These are phyloP conservation scores for Eleginops maclovinus DNA, from an alignment of 2,113 vertebrate species.

Conservation along the genomic window DNA sequence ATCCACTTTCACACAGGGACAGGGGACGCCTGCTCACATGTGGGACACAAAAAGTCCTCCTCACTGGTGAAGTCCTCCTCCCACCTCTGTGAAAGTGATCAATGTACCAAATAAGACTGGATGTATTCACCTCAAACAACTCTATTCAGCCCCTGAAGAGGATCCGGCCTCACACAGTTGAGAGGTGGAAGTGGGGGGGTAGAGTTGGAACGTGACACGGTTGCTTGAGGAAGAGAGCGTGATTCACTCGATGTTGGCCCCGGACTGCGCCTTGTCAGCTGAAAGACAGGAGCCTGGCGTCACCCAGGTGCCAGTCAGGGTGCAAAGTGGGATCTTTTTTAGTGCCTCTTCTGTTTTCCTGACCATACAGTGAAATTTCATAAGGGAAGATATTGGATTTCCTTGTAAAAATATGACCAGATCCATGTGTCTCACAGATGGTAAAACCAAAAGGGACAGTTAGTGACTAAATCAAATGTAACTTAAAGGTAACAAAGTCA, in stretches of 20 bases:
- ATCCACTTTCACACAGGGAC: constrained; percentile 24
- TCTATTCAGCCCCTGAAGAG: constrained; percentile 4
- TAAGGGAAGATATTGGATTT: constrained; percentile 28
- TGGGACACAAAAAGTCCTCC: constrained; percentile 33
- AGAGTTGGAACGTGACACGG: not conserved
- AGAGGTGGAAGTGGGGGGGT: not conserved
- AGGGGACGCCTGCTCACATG: constrained; percentile 4
- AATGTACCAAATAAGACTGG: constrained; percentile 73
- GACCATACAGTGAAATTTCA: constrained; percentile 28
- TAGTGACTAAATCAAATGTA: too few relatives aligned
- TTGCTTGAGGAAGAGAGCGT: constrained; percentile 32
- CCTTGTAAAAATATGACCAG: constrained; percentile 7
- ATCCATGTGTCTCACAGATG: constrained; percentile 10
- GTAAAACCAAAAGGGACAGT: not conserved
- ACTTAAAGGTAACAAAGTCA: too few relatives aligned
- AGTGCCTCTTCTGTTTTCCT: constrained; percentile 51
- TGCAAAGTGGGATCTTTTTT: constrained; percentile 27
- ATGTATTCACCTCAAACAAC: constrained; percentile 57
- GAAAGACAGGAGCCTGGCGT: constrained; percentile 14
- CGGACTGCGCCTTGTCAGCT: constrained; percentile 26
- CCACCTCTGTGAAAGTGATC: constrained; percentile 46
- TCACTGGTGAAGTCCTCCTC: not conserved
- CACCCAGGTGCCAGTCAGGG: constrained; percentile 13
- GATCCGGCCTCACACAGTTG: not conserved
- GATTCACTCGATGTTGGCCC: constrained; percentile 13